Base-by-base conservation (phyloP, 2,888 invertebrate genomes). In the Archaeoteleia sp. region DNA sequence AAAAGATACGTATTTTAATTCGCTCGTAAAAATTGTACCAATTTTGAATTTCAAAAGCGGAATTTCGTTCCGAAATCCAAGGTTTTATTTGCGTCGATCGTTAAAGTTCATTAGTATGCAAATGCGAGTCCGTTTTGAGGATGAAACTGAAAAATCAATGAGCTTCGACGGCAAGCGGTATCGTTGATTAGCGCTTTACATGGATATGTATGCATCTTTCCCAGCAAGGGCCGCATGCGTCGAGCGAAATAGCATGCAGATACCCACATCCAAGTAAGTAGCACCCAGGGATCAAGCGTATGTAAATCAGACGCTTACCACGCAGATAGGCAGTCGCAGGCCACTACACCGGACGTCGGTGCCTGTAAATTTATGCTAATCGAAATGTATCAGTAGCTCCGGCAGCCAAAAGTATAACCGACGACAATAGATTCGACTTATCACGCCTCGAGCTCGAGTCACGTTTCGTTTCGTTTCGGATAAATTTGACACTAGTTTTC, bases 351-450 rank as follows among this genome's bases (percentile, higher is more conserved):
- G 82, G 82, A 84, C 80, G 83, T 79, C 79, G 65, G 77, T 72
- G 78, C 77, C 82, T 79, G 81, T 79, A 81, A 83, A 83, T 84
- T 78, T 83, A 85, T 83, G 84, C 80, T 83, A 85, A 85, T 83
- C 80, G 77, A 76, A 78, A 83, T 83, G 80, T 84, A 84, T 84
- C 84, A 83, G 82, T 76, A 74, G 74, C 74, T 76, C 77, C 74
- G 75, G 66, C 77, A 74, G 76, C 74, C 74, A 72, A 72, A 77
- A 69, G 73, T 74, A 57, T 46, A 75, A 70, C 68, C 76, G 67
- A 69, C 72, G 72, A 54, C 63, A 58, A 66, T 65, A 70, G 63
- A 61, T 67, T 23, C 58, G 68, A 45, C 70, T 66, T 58, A 58
- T 48, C 58, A 60, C 54, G 48, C 42, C 40, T 49, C 40, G 34